A percentile compares a stretch with the other conserved stretches of the same genome.
Evolutionary conservation across 2,113 vertebrate genomes (phyloP).

Genomic region (Pelvicachromis taeniatus): DNA sequence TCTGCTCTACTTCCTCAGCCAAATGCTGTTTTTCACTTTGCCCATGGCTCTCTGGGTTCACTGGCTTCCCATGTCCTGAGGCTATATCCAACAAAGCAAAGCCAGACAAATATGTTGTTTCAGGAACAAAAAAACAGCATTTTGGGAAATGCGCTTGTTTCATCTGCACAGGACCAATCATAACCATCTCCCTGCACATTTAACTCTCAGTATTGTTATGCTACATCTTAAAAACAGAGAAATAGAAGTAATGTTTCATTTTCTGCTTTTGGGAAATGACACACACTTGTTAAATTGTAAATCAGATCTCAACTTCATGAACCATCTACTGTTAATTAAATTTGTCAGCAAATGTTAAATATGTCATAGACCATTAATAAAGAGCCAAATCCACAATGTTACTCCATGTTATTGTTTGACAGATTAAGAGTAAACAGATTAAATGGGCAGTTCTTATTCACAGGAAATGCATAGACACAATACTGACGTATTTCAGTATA

Average conservation of each 20-base stretch:
- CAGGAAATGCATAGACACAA: background rate
- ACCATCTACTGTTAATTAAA: background rate
- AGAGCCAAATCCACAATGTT: background rate
- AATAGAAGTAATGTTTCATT: background rate
- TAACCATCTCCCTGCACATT: background rate
- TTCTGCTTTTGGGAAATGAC: background rate
- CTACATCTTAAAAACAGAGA: background rate
- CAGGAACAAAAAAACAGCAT: background rate
- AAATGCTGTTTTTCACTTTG: slow-evolving; percentile 16
- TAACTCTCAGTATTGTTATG: background rate
- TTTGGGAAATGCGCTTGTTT: background rate
- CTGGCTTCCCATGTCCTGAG: background rate
- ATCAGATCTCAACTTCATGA: background rate
- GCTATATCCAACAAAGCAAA: background rate
- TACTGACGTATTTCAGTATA: background rate
- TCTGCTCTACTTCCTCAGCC: slow-evolving; percentile 57
- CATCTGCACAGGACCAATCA: background rate
- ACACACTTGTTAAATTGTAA: background rate
- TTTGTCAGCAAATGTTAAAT: background rate
- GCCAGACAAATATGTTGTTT: background rate
- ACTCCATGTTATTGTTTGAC: background rate
- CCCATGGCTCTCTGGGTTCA: slow-evolving; percentile 15
- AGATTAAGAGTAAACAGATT: background rate
- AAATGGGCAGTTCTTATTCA: background rate
- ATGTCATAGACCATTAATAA: background rate